phyloP scores from a whole-genome alignment of 2,888 invertebrate species.

The Pemphredon lugubris region DNA sequence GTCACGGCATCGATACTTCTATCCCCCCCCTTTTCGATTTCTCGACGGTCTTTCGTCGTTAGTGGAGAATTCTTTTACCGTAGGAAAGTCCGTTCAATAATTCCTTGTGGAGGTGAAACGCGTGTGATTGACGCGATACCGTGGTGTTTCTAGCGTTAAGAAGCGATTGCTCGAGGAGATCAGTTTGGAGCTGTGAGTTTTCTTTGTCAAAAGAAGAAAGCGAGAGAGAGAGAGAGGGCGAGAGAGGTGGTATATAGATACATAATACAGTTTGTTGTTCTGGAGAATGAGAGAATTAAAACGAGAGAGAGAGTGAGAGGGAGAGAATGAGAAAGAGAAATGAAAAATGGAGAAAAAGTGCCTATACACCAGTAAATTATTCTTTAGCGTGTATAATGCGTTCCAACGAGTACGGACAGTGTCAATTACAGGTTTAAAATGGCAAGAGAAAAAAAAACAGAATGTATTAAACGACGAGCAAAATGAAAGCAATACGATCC shows the following conservation, averaged over 20 bases:
- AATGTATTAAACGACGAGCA: conserved; percentile 39
- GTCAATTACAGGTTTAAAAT: conserved; percentile 67
- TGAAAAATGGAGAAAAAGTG: conserved; percentile 60
- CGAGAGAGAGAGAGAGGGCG: conserved; percentile 4
- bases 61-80: not conserved
- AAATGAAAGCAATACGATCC: conserved; percentile 53
- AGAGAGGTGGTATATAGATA: conserved; percentile 11
- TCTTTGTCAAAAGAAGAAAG: conserved; percentile 5
- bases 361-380: conserved; percentile 66
- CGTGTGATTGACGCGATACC: conserved; percentile 33
- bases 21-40: conserved; percentile 29
- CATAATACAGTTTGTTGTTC: conserved; percentile 20
- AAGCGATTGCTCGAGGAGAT: conserved; percentile 5
- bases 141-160: conserved; percentile 27
- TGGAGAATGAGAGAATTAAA: not conserved
- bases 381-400: conserved; percentile 63
- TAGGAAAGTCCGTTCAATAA: conserved; percentile 21
- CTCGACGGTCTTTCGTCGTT: conserved; percentile 32
- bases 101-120: conserved; percentile 24
- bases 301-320: conserved; percentile 3
- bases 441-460: conserved; percentile 11
- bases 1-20: conserved; percentile 7
- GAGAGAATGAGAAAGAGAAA: conserved; percentile 6
- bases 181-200: conserved; percentile 3
- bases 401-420: conserved; percentile 65